Percentiles rank a stretch among this genome's conserved stretches.
Evolutionary conservation across 2,113 vertebrate genomes (phyloP).

Genomic region (Aepyceros melampus): DNA sequence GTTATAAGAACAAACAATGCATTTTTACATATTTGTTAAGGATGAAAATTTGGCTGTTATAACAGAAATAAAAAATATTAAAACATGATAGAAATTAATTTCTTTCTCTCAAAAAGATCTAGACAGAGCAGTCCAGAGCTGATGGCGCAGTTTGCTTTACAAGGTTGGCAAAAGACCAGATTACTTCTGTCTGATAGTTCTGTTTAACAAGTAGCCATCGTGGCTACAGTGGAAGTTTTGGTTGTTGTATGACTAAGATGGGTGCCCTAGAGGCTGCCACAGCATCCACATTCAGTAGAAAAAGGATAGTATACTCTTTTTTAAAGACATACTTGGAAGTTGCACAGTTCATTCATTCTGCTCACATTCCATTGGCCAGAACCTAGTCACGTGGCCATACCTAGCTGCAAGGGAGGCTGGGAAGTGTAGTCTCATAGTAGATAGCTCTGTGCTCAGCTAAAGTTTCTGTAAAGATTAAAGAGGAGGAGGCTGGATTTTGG

Average conservation of each 20-base stretch:
- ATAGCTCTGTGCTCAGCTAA: background rate
- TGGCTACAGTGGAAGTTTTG: background rate
- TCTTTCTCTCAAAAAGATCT: background rate
- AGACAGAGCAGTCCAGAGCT: background rate
- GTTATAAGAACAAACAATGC: background rate
- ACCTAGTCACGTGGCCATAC: background rate
- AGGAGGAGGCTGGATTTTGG: background rate
- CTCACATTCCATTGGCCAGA: background rate
- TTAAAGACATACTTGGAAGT: background rate
- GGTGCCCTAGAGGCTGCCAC: background rate
- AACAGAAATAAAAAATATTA: slow-evolving; percentile 1
- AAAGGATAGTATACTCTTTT: background rate
- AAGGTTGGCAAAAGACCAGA: background rate
- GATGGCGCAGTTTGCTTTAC: background rate
- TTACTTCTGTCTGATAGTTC: background rate
- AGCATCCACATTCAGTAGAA: background rate
- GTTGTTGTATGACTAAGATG: background rate
- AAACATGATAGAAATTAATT: background rate
- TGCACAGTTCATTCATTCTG: background rate
- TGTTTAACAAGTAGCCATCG: background rate
- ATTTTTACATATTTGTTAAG: background rate
- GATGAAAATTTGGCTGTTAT: background rate
- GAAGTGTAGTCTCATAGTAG: background rate
- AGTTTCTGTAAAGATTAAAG: background rate
- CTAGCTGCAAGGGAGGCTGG: background rate